A percentile compares a stretch with the other conserved stretches of the same genome.
Conservation (phyloP, 2,797 vertebrate species). For the Taenioides sp. region DNA sequence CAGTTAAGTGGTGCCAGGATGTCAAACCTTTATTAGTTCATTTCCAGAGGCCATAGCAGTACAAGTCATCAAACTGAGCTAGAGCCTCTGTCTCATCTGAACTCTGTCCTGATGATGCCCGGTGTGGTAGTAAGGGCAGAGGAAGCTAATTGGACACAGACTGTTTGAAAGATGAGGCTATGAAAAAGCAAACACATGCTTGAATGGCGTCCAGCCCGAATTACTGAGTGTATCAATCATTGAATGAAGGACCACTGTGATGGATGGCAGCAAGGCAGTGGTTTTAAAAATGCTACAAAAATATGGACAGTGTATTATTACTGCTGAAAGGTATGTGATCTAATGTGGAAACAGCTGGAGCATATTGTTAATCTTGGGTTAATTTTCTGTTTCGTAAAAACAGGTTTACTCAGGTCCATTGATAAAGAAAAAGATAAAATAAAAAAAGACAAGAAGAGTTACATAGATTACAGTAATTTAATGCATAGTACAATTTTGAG, state of each 20-base stretch:
- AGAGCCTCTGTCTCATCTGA: constrained; percentile 47
- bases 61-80: constrained; percentile 57
- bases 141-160: constrained; percentile 63
- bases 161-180: constrained; percentile 58
- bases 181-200: constrained; percentile 69
- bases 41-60: constrained; percentile 41
- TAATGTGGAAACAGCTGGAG: constrained; percentile 27
- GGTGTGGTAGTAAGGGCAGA: constrained; percentile 59
- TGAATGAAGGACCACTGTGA: constrained; percentile 40
- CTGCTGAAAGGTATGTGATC: constrained; percentile 22
- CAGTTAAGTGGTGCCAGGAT: constrained; percentile 60
- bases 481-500: not conserved
- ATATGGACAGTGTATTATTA: constrained; percentile 38
- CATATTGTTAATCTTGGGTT: constrained; percentile 10
- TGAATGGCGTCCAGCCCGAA: constrained; percentile 59
- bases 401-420: not conserved
- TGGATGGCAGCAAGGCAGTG: constrained; percentile 27
- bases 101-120: constrained; percentile 69
- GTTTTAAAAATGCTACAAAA: constrained; percentile 49
- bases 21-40: constrained; percentile 61
- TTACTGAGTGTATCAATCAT: constrained; percentile 53
- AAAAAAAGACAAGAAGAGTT: not conserved
- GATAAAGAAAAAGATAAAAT: not conserved
- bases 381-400: not conserved
- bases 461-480: not conserved